Evolutionary conservation across 2,113 vertebrate genomes (phyloP).

Genomic region (Panthera leo): DNA sequence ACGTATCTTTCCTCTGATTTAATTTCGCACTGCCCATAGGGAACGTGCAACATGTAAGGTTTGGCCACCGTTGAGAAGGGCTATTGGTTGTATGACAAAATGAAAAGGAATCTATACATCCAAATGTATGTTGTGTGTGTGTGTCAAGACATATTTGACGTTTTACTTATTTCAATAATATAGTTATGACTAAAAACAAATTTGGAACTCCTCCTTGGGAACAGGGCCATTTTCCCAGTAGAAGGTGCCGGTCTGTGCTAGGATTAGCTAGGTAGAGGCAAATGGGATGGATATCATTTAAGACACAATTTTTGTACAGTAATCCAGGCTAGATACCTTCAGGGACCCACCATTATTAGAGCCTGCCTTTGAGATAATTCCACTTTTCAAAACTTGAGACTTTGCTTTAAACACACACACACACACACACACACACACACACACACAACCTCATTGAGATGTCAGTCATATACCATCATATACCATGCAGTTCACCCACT

Average conservation of each 20-base stretch:
- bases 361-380: not conserved
- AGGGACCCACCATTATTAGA: not conserved
- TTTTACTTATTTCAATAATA: not conserved
- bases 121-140: not conserved
- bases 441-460: not conserved
- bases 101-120: not conserved
- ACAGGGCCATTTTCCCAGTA: not conserved
- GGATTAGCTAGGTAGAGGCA: not conserved
- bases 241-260: not conserved
- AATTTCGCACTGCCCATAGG: not conserved
- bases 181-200: slow-evolving; percentile 7
- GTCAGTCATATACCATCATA: not conserved
- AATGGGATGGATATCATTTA: not conserved
- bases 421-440: not conserved
- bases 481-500: not conserved
- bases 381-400: not conserved
- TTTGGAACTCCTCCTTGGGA: slow-evolving; percentile 13
- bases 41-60: not conserved
- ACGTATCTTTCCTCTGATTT: not conserved
- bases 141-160: not conserved
- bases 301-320: not conserved
- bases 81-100: not conserved
- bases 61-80: not conserved
- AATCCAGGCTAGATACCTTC: not conserved
- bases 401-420: not conserved